A percentile compares a stretch with the other conserved stretches of the same genome.
Evolutionary conservation across 1,140 invertebrate species (phyloP).

Genomic region (Orussus abietinus): DNA sequence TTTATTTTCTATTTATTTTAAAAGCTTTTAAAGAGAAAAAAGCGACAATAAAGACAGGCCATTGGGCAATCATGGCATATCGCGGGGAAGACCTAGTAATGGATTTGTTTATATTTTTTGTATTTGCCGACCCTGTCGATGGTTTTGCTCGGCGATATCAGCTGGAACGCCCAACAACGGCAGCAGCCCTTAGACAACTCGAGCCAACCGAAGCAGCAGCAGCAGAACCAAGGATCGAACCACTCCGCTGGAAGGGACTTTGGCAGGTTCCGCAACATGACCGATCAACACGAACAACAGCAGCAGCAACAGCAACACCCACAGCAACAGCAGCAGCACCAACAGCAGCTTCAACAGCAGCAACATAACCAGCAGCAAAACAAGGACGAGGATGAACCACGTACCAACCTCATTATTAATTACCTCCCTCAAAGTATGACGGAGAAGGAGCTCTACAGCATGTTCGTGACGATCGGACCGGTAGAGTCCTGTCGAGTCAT

Average conservation of each 20-base stretch:
- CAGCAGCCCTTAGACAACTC: conserved; percentile 3
- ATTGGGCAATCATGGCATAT: conserved; percentile 31
- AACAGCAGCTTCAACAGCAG: conserved; percentile 22
- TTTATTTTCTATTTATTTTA: conserved; percentile 55
- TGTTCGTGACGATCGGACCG: conserved; percentile 83
- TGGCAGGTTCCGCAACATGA: conserved; percentile 31
- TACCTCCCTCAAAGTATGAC: conserved; percentile 92
- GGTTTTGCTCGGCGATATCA: conserved; percentile 39
- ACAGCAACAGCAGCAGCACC: conserved; percentile 10
- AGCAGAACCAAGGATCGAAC: conserved; percentile 5
- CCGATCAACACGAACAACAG: conserved; percentile 34
- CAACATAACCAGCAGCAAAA: conserved; percentile 25
- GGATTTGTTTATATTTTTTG: conserved; percentile 57
- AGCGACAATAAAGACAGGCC: conserved; percentile 20
- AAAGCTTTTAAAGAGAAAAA: conserved; percentile 14
- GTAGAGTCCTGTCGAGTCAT: conserved; percentile 89
- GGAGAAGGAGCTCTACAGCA: conserved; percentile 82
- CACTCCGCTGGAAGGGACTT: conserved; percentile 12
- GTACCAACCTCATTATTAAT: conserved; percentile 90
- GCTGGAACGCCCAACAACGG: conserved; percentile 23
- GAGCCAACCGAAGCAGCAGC: conserved; percentile 1
- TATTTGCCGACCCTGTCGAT: conserved; percentile 49
- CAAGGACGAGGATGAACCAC: conserved; percentile 39
- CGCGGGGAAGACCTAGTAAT: conserved; percentile 47
- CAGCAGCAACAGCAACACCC: conserved; percentile 16